Percentiles rank a stretch among this genome's conserved stretches.
These are phyloP conservation scores for Melanerpes aurifrons DNA, from an alignment of 2,113 vertebrate genomes.

Conservation along the genomic window DNA sequence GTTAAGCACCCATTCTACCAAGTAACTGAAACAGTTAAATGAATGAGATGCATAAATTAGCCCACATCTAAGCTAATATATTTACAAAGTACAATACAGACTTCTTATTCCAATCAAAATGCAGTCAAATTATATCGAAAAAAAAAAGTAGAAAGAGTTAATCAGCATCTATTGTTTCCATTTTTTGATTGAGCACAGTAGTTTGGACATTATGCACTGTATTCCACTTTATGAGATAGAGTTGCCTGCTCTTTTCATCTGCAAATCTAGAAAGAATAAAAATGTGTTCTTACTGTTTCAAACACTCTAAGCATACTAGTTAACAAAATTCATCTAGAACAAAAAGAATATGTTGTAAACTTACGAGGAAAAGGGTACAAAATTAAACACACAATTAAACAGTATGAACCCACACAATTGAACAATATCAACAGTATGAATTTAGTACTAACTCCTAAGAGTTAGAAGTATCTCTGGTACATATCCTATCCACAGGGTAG, in stretches of 20 bases:
- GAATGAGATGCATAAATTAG: not conserved
- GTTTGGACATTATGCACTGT: not conserved
- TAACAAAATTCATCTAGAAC: not conserved
- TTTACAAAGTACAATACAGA: not conserved
- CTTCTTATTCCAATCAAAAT: not conserved
- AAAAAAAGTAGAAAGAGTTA: no score
- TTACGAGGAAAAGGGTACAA: not conserved
- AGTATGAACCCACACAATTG: accelerated
- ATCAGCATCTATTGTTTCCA: not conserved
- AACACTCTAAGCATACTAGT: not conserved
- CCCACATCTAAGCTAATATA: not conserved
- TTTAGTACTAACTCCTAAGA: not conserved
- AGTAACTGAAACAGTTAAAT: not conserved
- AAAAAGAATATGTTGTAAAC: not conserved
- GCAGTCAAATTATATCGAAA: not conserved
- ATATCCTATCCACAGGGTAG: not conserved
- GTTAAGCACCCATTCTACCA: not conserved
- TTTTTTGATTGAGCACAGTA: not conserved
- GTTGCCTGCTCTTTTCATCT: not conserved
- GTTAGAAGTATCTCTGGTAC: not conserved
- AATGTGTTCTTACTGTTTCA: not conserved
- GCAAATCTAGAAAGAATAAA: accelerated
- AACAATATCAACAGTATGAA: no score
- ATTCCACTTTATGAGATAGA: not conserved
- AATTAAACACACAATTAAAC: not conserved